Base-by-base conservation (phyloP, 2,113 vertebrate species). In the Myotis brandtii region DNA sequence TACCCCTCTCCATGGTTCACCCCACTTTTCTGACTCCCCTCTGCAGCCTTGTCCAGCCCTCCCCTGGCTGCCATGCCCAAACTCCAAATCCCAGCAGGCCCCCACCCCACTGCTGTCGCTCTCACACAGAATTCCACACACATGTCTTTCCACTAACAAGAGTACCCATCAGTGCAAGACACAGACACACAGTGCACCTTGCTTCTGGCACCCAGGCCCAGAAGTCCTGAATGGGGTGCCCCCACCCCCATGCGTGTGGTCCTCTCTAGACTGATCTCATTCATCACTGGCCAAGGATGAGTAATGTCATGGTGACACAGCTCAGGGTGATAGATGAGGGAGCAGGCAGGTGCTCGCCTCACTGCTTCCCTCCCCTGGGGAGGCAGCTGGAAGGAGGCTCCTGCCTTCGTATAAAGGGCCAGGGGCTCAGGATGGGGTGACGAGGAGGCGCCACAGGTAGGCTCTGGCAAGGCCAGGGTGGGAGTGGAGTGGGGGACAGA, bases 261-360 rank as follows among this genome's bases (percentile, higher is more conserved):
- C 3, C n/a, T 40, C 67, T 90, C 34, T 16, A 64, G 93, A 66
- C 83, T 59, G 56, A 77, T 94, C 91, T 85, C 92, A 96, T 95
- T 94, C 93, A 89, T 97, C 95, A 95, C 84, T 14, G 84, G 87
- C 95, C 0, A 18, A 86, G 92, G 92, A 91, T 92, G 96, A 96
- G 96, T 95, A 90, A 95, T 95, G 93, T 93, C 87, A 96, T 90
- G 46, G 0, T 93, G 95, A 32, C 92, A 83, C 92, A 80, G 90
- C 50, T 87, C 92, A 95, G 70, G 86, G 86, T 96, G 96, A 96
- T 96, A 66, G 92, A 96, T 96, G 96, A 96, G 92, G 75, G 82
- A 93, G 93, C 12, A 1, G 76, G 43, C 86, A 72, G 90, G 79
- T 72, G 94, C 80, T 25, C 0, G 9, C 67, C 69, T 40, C 46